Conservation (phyloP, 30 jellyfish, hydroid and myxozoan species). For the Chrysaora quinquecirrha region DNA sequence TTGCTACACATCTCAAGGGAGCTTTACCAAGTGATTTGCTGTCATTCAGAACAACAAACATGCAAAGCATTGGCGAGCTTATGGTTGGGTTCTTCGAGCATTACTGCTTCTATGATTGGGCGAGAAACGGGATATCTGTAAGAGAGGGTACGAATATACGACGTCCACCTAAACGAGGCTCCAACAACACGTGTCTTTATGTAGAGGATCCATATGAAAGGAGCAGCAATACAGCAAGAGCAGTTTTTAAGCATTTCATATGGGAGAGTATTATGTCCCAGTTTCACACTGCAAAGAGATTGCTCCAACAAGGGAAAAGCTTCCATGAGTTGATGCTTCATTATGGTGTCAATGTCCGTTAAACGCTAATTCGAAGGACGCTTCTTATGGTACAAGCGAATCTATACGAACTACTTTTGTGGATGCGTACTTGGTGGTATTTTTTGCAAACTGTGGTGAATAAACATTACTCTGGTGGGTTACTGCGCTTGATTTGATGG, state of each 20-base stretch:
- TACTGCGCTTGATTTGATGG: too few relatives aligned
- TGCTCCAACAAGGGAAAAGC: constrained; percentile 20
- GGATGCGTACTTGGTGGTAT: too few relatives aligned
- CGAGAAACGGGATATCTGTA: constrained; percentile 34
- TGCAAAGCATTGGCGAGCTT: constrained; percentile 35
- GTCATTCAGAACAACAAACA: constrained; percentile 33
- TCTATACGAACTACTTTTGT: too few relatives aligned
- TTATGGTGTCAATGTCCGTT: not conserved
- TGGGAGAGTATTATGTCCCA: constrained; percentile 19
- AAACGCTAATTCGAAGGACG: too few relatives aligned
- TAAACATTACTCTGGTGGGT: too few relatives aligned
- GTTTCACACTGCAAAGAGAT: constrained; percentile 11
- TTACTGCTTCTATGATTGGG: constrained; percentile 31
- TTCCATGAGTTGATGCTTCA: not conserved
- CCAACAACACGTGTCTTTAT: constrained; percentile 49
- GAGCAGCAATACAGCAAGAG: constrained; percentile 27
- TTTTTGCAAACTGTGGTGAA: too few relatives aligned
- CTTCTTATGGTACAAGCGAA: too few relatives aligned
- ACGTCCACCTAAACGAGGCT: constrained; percentile 38
- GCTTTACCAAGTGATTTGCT: constrained; percentile 23
- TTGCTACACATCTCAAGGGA: not conserved
- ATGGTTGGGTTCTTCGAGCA: constrained; percentile 43
- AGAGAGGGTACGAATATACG: constrained; percentile 15
- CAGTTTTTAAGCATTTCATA: constrained; percentile 9
- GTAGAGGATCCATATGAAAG: constrained; percentile 48